A percentile compares a stretch with the other conserved stretches of the same genome.
Evolutionary conservation across 2,888 invertebrate genomes (phyloP).

Genomic region (Neoascia interrupta): DNA sequence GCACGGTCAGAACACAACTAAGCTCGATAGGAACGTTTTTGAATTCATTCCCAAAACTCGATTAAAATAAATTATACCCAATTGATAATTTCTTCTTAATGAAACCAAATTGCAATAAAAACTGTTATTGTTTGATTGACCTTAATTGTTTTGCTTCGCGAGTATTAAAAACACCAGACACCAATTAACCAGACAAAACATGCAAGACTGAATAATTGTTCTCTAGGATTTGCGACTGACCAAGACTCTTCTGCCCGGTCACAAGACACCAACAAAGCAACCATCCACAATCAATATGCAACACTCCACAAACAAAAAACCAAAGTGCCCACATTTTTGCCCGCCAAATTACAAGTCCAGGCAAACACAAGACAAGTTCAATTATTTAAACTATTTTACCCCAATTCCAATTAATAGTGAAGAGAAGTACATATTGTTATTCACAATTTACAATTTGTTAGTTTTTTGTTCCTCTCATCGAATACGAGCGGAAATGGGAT

Average conservation of each 20-base stretch:
- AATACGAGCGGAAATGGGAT: neutral
- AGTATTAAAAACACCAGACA: neutral
- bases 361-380: neutral
- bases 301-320: neutral
- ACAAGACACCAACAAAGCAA: too few species aligned
- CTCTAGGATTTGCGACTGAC: too few species aligned
- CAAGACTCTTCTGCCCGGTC: too few species aligned
- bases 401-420: constrained; percentile 15
- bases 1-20: too few species aligned
- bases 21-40: too few species aligned
- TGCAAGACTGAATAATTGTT: constrained; percentile 3
- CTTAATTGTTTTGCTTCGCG: neutral
- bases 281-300: neutral
- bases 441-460: constrained; percentile 7
- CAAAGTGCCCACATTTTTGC: too few species aligned
- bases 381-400: constrained; percentile 15
- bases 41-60: neutral
- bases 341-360: too few species aligned
- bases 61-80: constrained; percentile 20
- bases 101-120: constrained; percentile 5
- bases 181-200: neutral
- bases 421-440: constrained; percentile 19
- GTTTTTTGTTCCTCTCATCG: neutral
- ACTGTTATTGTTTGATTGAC: constrained; percentile 12
- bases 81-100: constrained; percentile 30